These are phyloP conservation scores for Phenacoccus solenopsis DNA, from an alignment of 1,140 invertebrate species.

Conservation along the genomic window DNA sequence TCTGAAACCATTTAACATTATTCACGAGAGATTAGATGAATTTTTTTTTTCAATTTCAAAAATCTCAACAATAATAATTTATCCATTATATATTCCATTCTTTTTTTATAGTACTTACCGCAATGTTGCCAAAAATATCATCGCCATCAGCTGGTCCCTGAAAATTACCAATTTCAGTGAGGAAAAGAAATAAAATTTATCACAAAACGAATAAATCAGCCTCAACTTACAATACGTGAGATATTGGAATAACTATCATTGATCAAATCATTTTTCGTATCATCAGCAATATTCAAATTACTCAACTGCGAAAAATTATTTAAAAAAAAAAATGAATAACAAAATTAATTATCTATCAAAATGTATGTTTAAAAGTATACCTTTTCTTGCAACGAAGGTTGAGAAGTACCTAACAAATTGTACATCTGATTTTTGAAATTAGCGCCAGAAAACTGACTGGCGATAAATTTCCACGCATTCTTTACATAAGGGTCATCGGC, in stretches of 20 bases:
- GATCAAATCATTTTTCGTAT: neutral
- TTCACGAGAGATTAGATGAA: too few species aligned
- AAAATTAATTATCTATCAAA: neutral
- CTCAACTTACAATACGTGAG: neutral
- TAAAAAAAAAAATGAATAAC: neutral
- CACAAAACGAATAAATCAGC: neutral
- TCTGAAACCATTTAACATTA: too few species aligned
- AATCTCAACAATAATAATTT: too few species aligned
- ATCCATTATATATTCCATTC: too few species aligned
- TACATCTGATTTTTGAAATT: neutral
- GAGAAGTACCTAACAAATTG: slow-evolving; percentile 47
- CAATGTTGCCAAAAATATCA: neutral
- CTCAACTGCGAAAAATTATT: neutral
- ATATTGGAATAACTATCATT: neutral
- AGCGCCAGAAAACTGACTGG: slow-evolving; percentile 69
- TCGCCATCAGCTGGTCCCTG: neutral
- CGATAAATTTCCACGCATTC: slow-evolving; percentile 64
- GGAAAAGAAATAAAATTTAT: neutral
- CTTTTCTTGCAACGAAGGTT: slow-evolving; percentile 33
- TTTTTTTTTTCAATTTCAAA: too few species aligned
- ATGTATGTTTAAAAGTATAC: neutral
- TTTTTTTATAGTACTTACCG: neutral
- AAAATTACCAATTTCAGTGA: neutral
- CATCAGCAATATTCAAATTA: neutral
- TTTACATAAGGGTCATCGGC: slow-evolving; percentile 48